phyloP scores from a whole-genome alignment of 2,888 invertebrate genomes.

The Drosophila paramelanica region DNA sequence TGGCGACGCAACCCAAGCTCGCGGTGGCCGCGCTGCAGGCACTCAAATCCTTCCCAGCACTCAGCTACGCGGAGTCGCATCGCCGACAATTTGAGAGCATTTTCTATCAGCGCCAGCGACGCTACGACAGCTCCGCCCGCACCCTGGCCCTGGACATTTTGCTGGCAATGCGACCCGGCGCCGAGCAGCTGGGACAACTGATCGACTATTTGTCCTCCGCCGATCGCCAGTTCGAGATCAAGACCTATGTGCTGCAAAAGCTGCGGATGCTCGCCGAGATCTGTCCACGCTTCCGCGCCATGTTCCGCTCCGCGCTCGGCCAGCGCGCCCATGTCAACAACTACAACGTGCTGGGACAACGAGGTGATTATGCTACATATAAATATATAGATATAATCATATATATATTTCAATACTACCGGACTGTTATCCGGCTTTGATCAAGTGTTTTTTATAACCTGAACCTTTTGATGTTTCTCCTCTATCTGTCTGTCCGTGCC shows the following conservation, averaged over 20 bases:
- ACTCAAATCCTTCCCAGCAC: slow-evolving; percentile 86
- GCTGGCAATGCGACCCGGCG: slow-evolving; percentile 87
- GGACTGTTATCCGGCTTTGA: not conserved
- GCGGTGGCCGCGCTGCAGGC: slow-evolving; percentile 90
- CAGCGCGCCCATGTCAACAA: slow-evolving; percentile 87
- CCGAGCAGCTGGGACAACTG: slow-evolving; percentile 86
- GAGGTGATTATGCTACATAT: slow-evolving; percentile 83
- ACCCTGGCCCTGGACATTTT: slow-evolving; percentile 90
- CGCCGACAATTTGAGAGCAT: slow-evolving; percentile 86
- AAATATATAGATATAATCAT: not conserved
- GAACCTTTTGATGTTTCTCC: too few species aligned
- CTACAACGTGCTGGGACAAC: slow-evolving; percentile 89
- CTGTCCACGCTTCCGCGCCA: slow-evolving; percentile 85
- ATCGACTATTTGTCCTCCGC: slow-evolving; percentile 86
- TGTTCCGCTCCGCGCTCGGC: slow-evolving; percentile 85
- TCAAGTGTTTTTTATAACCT: not conserved
- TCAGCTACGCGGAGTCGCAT: slow-evolving; percentile 83
- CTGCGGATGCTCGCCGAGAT: slow-evolving; percentile 87
- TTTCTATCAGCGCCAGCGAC: slow-evolving; percentile 87
- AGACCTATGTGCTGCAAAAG: slow-evolving; percentile 88
- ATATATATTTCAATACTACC: not conserved
- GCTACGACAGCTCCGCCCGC: slow-evolving; percentile 89
- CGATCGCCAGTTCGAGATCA: slow-evolving; percentile 88
- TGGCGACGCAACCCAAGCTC: slow-evolving; percentile 86
- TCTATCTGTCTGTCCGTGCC: too few species aligned